Conservation (phyloP, 2,888 invertebrate genomes). For the Sepiola atlantica region DNA sequence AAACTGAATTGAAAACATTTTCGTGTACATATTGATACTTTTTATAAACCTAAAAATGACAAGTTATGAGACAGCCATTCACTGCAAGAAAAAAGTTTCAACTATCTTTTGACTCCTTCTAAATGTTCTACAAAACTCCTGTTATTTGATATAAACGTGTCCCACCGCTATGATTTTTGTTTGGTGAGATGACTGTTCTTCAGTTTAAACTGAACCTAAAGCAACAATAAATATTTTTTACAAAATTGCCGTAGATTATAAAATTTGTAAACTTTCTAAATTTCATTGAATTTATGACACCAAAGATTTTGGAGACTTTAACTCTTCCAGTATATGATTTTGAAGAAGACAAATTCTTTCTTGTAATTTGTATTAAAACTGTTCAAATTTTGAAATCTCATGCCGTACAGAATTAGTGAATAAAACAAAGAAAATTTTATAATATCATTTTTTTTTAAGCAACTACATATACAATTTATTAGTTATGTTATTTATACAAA, state of each 20-base stretch:
- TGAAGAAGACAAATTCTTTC: neutral
- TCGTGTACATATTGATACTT: neutral
- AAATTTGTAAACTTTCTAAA: neutral
- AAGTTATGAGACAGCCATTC: neutral
- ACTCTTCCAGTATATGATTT: neutral
- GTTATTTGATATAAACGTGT: neutral
- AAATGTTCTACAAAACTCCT: neutral
- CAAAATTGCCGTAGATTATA: neutral
- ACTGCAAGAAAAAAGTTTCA: neutral
- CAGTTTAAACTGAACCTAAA: neutral
- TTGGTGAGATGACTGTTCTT: neutral
- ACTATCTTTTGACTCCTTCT: neutral
- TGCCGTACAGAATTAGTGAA: neutral
- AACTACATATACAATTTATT: too few relatives aligned
- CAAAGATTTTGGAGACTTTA: neutral
- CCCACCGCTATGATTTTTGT: neutral
- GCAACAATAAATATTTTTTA: neutral
- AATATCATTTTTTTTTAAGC: too few relatives aligned
- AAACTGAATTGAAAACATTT: neutral
- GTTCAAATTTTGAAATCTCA: neutral
- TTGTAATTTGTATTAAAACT: neutral
- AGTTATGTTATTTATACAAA: too few relatives aligned
- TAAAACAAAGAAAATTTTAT: too few relatives aligned
- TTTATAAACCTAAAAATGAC: neutral
- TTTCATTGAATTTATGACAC: neutral